Conservation (phyloP, 2,888 invertebrate genomes). For the Leptinotarsa peninsularis region DNA sequence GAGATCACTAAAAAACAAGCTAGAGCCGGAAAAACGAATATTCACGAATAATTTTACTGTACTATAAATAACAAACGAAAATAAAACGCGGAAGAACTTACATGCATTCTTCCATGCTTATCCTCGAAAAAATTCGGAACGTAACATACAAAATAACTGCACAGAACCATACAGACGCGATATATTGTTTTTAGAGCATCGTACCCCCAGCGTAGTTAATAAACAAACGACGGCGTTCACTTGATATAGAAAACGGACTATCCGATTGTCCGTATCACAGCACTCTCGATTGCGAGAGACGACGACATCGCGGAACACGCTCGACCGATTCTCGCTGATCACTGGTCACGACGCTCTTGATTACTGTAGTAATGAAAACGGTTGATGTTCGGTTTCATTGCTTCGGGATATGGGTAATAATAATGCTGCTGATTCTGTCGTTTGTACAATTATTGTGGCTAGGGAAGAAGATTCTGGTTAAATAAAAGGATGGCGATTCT, state of each 20-base stretch:
- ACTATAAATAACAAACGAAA: not conserved
- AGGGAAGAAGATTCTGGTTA: slow-evolving; percentile 1
- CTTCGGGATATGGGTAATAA: slow-evolving; percentile 33
- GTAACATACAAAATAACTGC: slow-evolving; percentile 24
- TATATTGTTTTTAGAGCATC: not conserved
- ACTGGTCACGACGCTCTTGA: slow-evolving; percentile 18
- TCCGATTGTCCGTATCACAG: not conserved
- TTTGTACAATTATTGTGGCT: slow-evolving; percentile 3
- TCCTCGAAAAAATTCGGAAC: slow-evolving; percentile 13
- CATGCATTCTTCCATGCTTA: slow-evolving; percentile 60
- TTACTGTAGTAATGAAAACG: slow-evolving; percentile 10
- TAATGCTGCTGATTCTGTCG: not conserved
- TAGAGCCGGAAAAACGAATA: no score
- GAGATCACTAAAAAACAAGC: no score
- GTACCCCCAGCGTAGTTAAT: slow-evolving; percentile 12
- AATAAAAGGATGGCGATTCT: slow-evolving; percentile 15
- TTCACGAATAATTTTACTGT: no score
- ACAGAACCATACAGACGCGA: slow-evolving; percentile 19
- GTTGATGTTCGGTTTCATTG: slow-evolving; percentile 20
- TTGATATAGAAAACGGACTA: not conserved
- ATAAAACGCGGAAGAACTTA: slow-evolving; percentile 48
- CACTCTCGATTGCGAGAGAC: slow-evolving; percentile 19
- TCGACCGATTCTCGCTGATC: not conserved
- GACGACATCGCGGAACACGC: not conserved
- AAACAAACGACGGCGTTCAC: not conserved